These are phyloP conservation scores for Sebastes baramenuke DNA, from an alignment of 2,797 vertebrate species.

Conservation along the genomic window DNA sequence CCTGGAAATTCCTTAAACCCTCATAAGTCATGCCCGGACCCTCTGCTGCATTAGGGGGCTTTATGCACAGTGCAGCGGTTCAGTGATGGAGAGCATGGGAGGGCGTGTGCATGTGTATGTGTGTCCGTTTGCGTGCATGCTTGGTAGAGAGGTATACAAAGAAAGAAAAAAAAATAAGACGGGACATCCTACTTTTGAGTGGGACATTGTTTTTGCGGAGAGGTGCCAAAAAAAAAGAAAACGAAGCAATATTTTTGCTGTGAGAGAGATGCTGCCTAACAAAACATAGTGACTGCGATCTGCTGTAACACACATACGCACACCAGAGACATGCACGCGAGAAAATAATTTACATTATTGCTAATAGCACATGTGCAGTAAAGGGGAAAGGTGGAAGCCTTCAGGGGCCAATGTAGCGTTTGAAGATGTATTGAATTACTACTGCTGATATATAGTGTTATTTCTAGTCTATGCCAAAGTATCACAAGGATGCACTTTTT, in stretches of 20 bases:
- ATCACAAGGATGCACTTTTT: conserved; percentile 71
- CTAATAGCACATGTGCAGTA: conserved; percentile 41
- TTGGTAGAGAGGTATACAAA: conserved; percentile 44
- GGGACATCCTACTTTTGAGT: conserved; percentile 44
- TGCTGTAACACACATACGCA: conserved; percentile 76
- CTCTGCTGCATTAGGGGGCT: conserved; percentile 46
- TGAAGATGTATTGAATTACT: conserved; percentile 58
- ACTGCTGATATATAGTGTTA: conserved; percentile 63
- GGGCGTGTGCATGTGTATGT: conserved; percentile 38
- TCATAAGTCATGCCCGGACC: conserved; percentile 39
- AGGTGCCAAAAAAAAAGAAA: conserved; percentile 64
- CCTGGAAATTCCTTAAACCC: conserved; percentile 50
- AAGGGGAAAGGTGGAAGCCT: conserved; percentile 26
- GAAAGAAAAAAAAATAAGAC: conserved; percentile 7
- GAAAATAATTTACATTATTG: conserved; percentile 31
- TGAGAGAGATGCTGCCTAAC: conserved; percentile 62
- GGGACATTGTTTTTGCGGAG: conserved; percentile 37
- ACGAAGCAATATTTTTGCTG: conserved; percentile 67
- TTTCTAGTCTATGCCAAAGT: conserved; percentile 71
- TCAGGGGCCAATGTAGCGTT: conserved; percentile 47
- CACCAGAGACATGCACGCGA: conserved; percentile 50
- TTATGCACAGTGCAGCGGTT: conserved; percentile 55
- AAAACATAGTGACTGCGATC: conserved; percentile 49
- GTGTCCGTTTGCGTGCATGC: conserved; percentile 46
- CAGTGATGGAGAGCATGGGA: conserved; percentile 53